Base-by-base conservation (phyloP, 2,113 vertebrate genomes). In the Aramus guarauna region DNA sequence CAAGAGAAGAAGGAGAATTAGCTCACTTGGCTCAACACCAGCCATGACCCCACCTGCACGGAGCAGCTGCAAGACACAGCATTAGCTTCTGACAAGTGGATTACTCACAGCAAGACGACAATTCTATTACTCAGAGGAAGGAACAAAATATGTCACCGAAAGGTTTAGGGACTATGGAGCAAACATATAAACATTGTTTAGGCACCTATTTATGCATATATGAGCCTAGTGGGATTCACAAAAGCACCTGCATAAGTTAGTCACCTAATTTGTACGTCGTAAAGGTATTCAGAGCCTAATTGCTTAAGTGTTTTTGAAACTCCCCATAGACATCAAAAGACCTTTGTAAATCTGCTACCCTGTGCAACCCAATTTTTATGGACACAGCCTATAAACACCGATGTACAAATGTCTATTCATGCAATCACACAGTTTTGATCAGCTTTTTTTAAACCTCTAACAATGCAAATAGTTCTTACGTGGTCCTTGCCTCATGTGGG, bases 91-190 rank as follows among this genome's bases (percentile, higher is more conserved):
- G 77, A 96, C 81, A 91, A 87, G 76, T 86, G 84, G 91, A 79
- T 97, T 92, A 88, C 95, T 95, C 92, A 85, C 87, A 72, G 93
- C 85, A 24, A 90, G 93, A 66, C 56, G 77, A 96, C 91, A 94
- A 94, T 91, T 96, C 89, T 79, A 58, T 96, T 94, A 83, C 89
- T 92, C 91, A 90, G 66, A 94, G 74, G 92, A 97, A 92, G 95
- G 94, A 94, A 87, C 34, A 73, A 95, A 97, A 94, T 91, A 88
- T 94, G 92, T 85, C 94, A 97, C 77, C 0, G 0, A 94, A 97
- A 96, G 78, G 94, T 92, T 95, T 94, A 95, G 72, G 90, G 71
- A 68, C 62, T 47, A 10, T 0, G 63, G 58, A 94, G 66, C 58
- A 88, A 82, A 94, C 67, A 36, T 21, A 87, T 89, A 93, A 95